Base-by-base conservation (phyloP, 2,113 vertebrate species). In the Hassar affinis region DNA sequence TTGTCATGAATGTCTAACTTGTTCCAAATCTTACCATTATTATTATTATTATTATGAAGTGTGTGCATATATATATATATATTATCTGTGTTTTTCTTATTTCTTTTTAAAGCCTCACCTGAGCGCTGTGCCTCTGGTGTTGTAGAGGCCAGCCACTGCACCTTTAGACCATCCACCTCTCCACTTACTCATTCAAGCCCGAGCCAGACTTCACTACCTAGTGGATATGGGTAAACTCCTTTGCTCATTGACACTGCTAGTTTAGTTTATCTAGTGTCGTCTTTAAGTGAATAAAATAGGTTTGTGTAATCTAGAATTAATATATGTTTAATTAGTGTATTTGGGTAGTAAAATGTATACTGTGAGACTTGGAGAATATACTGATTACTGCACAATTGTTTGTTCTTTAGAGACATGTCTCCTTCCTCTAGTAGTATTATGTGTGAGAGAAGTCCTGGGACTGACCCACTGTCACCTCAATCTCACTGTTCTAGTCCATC, bases 111-210 rank as follows among this genome's bases (percentile, higher is more conserved):
- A 86, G 80, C 78, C 8, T 4, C 86, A 75, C 72, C 91, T 69
- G 90, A 92, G 51, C 86, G 25, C 47, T 57, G 80, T 84, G 86
- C 85, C 20, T 49, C 83, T 3, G 78, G 82, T 30, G 66, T 49
- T 79, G 87, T 85, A 52, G 95, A 96, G 75, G 93, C 94, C 33
- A 95, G 93, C 0, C 95, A 94, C 30, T 94, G 79, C 33, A 95
- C 90, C 90, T 98, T 98, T 91, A 95, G 96, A 90, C 97, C 96
- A 25, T 98, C 97, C 72, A 96, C 96, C 35, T 96, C 95, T 79
- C 97, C 97, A 17, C 92, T 98, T 27, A 99, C 94, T 79, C 98
- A 99, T 90, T 99, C 98, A 62, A 99, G 98, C 82, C 97, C 98
- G 52, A 97, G 96, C 89, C 96, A 98, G 59, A 88, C 90, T 52